Conservation (phyloP, 2,113 vertebrate genomes). For the Tragelaphus strepsiceros region DNA sequence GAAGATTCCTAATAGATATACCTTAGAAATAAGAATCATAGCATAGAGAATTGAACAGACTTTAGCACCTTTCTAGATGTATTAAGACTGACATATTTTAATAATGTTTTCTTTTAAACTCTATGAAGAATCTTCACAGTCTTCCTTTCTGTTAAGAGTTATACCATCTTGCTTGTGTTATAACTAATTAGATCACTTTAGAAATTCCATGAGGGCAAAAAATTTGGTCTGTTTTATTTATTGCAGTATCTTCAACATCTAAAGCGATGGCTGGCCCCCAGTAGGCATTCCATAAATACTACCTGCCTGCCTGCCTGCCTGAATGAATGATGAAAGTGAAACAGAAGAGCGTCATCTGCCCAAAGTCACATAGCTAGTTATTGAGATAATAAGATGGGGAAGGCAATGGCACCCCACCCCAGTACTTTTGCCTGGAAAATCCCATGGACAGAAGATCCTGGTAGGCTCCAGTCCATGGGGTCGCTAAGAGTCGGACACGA, state of each 20-base stretch:
- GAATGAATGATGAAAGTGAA: slow-evolving; percentile 20
- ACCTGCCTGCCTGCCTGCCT: background rate
- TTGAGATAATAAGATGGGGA: background rate
- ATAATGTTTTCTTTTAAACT: background rate
- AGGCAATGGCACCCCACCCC: no score
- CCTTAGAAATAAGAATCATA: slow-evolving; percentile 24
- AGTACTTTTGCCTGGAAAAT: no score
- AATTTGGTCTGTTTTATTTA: slow-evolving; percentile 22
- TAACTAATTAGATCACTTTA: slow-evolving; percentile 29
- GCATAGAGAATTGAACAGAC: background rate
- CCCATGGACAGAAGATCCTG: no score
- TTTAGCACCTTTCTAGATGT: slow-evolving; percentile 32
- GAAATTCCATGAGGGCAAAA: background rate
- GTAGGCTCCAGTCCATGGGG: no score
- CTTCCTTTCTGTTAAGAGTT: background rate
- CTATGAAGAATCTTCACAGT: background rate
- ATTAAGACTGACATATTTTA: slow-evolving; percentile 25
- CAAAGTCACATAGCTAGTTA: background rate
- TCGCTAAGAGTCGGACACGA: no score
- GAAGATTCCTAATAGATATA: background rate
- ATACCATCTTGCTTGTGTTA: background rate
- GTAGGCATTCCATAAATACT: background rate
- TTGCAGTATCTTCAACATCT: background rate
- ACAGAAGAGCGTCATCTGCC: background rate
- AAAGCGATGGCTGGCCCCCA: background rate